Conservation (phyloP, 1,140 invertebrate genomes). For the Hylaeus volcanicus region DNA sequence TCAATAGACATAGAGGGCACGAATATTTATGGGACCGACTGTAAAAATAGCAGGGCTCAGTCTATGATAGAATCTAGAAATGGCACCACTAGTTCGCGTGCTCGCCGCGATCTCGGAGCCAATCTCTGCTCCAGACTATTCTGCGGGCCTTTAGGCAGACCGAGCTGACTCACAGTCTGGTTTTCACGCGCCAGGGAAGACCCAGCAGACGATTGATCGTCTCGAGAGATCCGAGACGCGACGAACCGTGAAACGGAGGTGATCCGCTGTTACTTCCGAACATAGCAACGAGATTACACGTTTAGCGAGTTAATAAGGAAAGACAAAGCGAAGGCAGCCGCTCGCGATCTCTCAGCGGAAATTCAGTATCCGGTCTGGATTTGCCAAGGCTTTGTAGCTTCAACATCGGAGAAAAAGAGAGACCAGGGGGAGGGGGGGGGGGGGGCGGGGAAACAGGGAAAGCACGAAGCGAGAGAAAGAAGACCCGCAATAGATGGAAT, state of each 20-base stretch:
- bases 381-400: not conserved
- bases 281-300: conserved; percentile 4
- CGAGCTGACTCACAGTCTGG: no score
- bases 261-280: not conserved
- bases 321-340: not conserved
- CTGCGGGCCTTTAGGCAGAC: no score
- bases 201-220: not conserved
- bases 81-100: no score
- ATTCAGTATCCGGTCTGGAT: conserved; percentile 16
- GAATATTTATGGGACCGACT: no score
- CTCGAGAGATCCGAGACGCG: no score
- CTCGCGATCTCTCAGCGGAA: not conserved
- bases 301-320: conserved; percentile 17
- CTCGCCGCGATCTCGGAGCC: no score
- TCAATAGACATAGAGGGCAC: no score
- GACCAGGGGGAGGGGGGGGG: not conserved
- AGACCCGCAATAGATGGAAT: conserved; percentile 52
- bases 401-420: not conserved
- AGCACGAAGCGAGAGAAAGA: conserved; percentile 21
- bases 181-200: no score
- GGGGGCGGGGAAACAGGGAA: not conserved
- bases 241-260: not conserved
- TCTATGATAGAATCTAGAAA: no score
- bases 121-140: no score
- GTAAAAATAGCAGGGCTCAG: no score